Base-by-base conservation (phyloP, 2,797 vertebrate species). In the Pogonophryne albipinna region DNA sequence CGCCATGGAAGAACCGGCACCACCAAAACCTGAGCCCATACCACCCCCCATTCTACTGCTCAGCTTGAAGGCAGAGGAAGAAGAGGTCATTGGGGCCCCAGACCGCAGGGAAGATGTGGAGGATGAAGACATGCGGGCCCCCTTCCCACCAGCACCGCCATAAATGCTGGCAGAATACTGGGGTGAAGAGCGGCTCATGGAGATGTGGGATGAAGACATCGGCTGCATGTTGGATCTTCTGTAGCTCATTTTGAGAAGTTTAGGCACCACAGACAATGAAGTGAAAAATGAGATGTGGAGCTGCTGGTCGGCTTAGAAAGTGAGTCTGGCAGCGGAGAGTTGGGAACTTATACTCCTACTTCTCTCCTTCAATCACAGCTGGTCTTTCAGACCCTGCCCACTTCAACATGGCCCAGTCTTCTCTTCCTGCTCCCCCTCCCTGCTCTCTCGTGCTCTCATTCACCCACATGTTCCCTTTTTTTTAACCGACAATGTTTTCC, bases 31-130 rank as follows among this genome's bases (percentile, higher is more conserved):
- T 0, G 89, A 87, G 9, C 95, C 65, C 67, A 77, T 47, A 64
- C 79, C 67, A 14, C 79, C 78, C 41, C 87, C 92, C 61, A 96
- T 88, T 0, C 95, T 94, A 0, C 95, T 95, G 61, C 96, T 96
- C 38, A 96, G 89, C 83, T 93, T 97, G 84, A 93, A 94, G 66
- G 91, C 47, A n/a, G 84, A 85, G 52, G 96, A 92, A 11, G 93
- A 82, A 42, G 89, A 78, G 71, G 69, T 27, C 52, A 83, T 38
- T 1, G 92, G 90, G 7, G 83, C 80, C 9, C 85, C 72, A 1
- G 92, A 89, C 10, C 93, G 93, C 66, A 94, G 82, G 38, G 85
- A 78, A 1, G 88, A 83, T 51, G 49, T 1, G 8, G 93, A 79
- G 38, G 7, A 52, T 0, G 92, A 86, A 58, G 95, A 95, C 75